A percentile compares a stretch with the other conserved stretches of the same genome.
Evolutionary conservation across 2,888 invertebrate species (phyloP).

Genomic region (Sturmia bella): DNA sequence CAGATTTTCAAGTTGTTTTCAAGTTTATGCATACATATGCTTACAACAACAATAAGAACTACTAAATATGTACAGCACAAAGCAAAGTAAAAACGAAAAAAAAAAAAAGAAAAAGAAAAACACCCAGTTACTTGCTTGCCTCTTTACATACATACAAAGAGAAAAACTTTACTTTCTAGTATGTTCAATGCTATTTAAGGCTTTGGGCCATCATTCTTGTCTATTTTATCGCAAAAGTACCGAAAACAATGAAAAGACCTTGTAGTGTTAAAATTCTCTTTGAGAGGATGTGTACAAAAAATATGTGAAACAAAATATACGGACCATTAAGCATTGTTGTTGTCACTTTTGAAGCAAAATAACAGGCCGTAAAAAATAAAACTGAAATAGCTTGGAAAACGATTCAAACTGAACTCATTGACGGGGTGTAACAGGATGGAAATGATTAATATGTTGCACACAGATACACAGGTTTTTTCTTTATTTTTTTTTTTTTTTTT

Average conservation of each 20-base stretch:
- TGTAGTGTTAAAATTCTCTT: conserved; percentile 36
- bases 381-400: background rate
- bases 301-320: background rate
- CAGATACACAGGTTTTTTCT: background rate
- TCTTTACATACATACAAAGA: background rate
- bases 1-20: conserved; percentile 46
- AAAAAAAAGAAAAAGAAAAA: background rate
- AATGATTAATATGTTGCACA: background rate
- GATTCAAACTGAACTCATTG: background rate
- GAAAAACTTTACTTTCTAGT: conserved; percentile 2
- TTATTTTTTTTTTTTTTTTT: background rate
- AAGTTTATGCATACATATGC: conserved; percentile 52
- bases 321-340: conserved; percentile 29
- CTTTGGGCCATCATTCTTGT: conserved; percentile 48
- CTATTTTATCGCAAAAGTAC: conserved; percentile 9
- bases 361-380: background rate
- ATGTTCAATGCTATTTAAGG: conserved; percentile 28
- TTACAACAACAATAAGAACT: conserved; percentile 14
- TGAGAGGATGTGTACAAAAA: conserved; percentile 7
- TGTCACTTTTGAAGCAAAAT: conserved; percentile 6
- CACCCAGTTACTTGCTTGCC: background rate
- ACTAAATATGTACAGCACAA: no score
- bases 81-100: conserved; percentile 9
- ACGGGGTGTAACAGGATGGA: background rate
- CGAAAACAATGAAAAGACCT: conserved; percentile 30